Base-by-base conservation (phyloP, 1,140 invertebrate genomes). In the Ruditapes philippinarum region DNA sequence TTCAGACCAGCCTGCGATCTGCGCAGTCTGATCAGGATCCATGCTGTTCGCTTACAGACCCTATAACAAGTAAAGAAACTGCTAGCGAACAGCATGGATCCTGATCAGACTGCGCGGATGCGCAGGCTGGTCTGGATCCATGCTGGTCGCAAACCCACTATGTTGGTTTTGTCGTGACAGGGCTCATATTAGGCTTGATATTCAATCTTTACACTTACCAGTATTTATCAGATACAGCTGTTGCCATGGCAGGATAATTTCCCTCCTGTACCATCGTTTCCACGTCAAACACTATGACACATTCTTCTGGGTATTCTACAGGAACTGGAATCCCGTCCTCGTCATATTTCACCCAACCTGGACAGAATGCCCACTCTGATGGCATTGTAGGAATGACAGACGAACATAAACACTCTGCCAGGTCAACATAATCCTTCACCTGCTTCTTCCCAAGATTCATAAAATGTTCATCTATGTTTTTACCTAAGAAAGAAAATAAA, bases 281-380 rank as follows among this genome's bases (percentile, higher is more conserved):
- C 74, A 99, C 97, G 97, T 99, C 99, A 97, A 99, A 99, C 78
- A 99, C 97, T 14, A 99, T 95, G 11, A 97, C 97, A 92, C 98
- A 96, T 95, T 99, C 99, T 38, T 95, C 92, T 40, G 97, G 97
- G 92, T 91, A 96, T 38, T 92, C 89, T 22, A 96, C 95, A 49
- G 79, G 60, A 88, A 91, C 65, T 17, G 82, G 42, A 33, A 90
- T 68, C 78, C 94, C 92, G 87, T 94, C 91, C 54, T 82, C 36
- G 80, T 94, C 90, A 95, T 99, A 99, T 91, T 97, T 97, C 5
- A 97, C 98, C 99, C 99, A 99, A 0, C 99, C 99, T 92, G 97
- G 80, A 45, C 51, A 65, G 33, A 76, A 91, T 19, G 70, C 49
- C 95, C 95, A 96, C 12, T 79, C 81, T 25, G 87, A 82, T 28